phyloP scores from a whole-genome alignment of 2,797 vertebrate genomes.

The Chelon auratus region DNA sequence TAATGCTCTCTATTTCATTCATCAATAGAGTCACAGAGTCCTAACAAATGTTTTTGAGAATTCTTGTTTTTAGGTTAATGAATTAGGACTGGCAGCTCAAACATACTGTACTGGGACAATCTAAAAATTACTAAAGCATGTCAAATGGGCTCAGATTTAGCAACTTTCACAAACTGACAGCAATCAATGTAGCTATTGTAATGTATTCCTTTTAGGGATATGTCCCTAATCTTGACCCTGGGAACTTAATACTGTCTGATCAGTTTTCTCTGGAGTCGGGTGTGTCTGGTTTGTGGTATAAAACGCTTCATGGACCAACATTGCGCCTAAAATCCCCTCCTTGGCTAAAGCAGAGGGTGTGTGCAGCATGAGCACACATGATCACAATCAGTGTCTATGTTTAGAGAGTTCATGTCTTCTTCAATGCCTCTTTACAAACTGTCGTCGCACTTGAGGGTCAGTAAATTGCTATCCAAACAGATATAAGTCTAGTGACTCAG shows the following conservation, averaged over 20 bases:
- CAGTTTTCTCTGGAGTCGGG: constrained; percentile 41
- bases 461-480: constrained; percentile 37
- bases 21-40: neutral
- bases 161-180: neutral
- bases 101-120: neutral
- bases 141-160: neutral
- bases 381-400: constrained; percentile 24
- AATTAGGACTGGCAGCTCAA: no score
- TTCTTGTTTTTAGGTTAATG: neutral
- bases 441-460: constrained; percentile 24
- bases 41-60: neutral
- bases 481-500: constrained; percentile 39
- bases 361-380: constrained; percentile 6
- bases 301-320: constrained; percentile 34
- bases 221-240: constrained; percentile 10
- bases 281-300: constrained; percentile 56
- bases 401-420: constrained; percentile 21
- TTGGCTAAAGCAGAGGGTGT: constrained; percentile 21
- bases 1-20: constrained; percentile 8
- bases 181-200: neutral
- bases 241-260: constrained; percentile 21
- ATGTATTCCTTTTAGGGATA: neutral
- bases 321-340: constrained; percentile 23
- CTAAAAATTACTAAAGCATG: neutral
- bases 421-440: constrained; percentile 22